Percentiles rank a stretch among this genome's conserved stretches.
phyloP scores from a whole-genome alignment of 2,888 invertebrate species.

The Boloria selene region DNA sequence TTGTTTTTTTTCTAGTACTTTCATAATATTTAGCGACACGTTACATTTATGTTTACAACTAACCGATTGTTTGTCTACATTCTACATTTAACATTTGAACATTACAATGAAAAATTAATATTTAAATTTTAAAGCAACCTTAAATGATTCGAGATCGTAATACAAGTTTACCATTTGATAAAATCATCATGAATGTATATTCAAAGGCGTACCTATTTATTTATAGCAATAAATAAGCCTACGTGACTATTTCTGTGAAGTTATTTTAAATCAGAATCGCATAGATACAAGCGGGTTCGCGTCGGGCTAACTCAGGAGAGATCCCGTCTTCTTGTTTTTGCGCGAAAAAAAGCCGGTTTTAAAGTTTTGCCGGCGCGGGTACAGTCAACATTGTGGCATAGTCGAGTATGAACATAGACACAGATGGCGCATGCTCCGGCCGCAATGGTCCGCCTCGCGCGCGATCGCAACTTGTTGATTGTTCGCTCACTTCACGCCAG shows the following conservation, averaged over 20 bases:
- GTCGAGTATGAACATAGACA: conserved; percentile 68
- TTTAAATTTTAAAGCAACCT: too few relatives aligned
- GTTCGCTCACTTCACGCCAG: conserved; percentile 77
- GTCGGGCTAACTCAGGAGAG: conserved; percentile 41
- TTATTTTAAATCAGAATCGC: conserved; percentile 42
- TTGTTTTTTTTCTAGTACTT: too few relatives aligned
- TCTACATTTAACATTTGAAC: too few relatives aligned
- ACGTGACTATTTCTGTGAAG: conserved; percentile 11
- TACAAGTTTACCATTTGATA: not conserved
- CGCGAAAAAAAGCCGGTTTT: conserved; percentile 74
- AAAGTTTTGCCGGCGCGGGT: conserved; percentile 49
- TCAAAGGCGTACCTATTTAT: not conserved
- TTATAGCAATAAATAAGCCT: conserved; percentile 1
- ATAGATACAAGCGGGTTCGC: conserved; percentile 51
- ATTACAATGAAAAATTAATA: too few relatives aligned
- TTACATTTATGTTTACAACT: too few relatives aligned
- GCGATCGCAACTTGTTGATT: conserved; percentile 78
- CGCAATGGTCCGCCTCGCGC: conserved; percentile 67
- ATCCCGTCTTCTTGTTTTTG: conserved; percentile 66
- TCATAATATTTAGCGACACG: too few relatives aligned
- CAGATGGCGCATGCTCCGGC: conserved; percentile 73
- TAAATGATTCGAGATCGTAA: too few relatives aligned
- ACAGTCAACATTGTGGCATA: conserved; percentile 60
- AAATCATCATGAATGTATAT: not conserved
- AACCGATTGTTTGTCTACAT: too few relatives aligned